These are phyloP conservation scores for Microplitis demolitor DNA, from an alignment of 1,140 invertebrate genomes.

Conservation along the genomic window DNA sequence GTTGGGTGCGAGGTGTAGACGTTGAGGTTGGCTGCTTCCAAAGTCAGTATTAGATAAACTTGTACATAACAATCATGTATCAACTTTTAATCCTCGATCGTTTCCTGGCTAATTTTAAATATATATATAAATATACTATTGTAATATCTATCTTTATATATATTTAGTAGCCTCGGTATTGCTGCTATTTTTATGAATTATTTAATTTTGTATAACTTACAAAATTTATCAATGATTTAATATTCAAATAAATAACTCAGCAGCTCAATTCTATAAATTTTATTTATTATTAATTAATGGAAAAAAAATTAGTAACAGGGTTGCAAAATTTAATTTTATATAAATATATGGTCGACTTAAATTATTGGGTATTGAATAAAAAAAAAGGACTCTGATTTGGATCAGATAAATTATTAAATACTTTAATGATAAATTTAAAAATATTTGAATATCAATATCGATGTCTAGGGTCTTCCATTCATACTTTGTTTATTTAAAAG, in stretches of 20 bases:
- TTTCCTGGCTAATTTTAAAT: not conserved
- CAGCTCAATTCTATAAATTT: no score
- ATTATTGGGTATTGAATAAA: no score
- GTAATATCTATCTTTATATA: not conserved
- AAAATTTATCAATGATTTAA: not conserved
- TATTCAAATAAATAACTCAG: not conserved
- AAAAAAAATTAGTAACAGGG: no score
- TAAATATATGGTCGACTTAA: no score
- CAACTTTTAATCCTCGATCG: not conserved
- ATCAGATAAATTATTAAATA: no score
- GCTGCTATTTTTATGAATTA: constrained; percentile 40
- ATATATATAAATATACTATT: not conserved
- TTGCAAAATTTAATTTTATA: no score
- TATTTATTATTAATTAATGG: no score
- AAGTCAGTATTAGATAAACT: constrained; percentile 50
- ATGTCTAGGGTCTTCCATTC: no score
- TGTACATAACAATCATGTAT: constrained; percentile 24
- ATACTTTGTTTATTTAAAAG: constrained; percentile 14
- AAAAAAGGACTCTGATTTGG: no score
- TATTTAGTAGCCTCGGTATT: constrained; percentile 14
- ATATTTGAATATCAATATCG: no score
- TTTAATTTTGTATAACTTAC: constrained; percentile 39
- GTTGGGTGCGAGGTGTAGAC: no score
- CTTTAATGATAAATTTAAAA: no score
- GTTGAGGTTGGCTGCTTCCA: constrained; percentile 57